Evolutionary conservation across 2,888 invertebrate species (phyloP), one percentile per base, ranked within the genome.

Genomic region (Macrophya alboannulata): DNA sequence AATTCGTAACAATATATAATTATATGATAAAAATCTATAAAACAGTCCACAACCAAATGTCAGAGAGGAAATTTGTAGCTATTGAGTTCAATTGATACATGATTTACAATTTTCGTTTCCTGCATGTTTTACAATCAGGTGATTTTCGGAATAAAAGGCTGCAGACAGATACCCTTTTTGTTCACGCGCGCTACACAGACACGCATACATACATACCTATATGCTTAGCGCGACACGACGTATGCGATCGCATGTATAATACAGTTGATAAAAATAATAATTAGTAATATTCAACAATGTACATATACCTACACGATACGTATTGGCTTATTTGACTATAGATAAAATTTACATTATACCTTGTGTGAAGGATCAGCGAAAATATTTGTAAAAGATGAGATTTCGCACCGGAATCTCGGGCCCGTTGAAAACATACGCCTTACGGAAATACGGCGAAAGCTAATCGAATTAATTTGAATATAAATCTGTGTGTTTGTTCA

Each of bases 21-120:
- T 88, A 91, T 92, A 91, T 88, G 91, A 92, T 92, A 92, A 90
- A 92, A 89, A 91, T 92, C 90, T 92, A 91, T 92, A 92, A 91
- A 89, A 91, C 90, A 31, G 89, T 92, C 91, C 92, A 92, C 91
- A 91, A 92, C 91, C 91, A 89, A 90, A 90, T 91, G 91, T 90
- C 91, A 91, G 91, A 91, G 90, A 88, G 17, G 55, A 88, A 90
- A 87, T 87, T 90, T 81, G 82, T 48, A 40, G 45, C 37, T 40
- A 51, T 71, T 21, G 71, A 62, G 51, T 81, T 81, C 77, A 77
- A 62, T 43, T 62, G 62, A 25, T 40, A 37, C 12, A 62, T 55
- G 25, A 21, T 45, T 74, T 45, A 15, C 17, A n/a, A 74, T 45
- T 40, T 6, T 43, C 15, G 17, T 84, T 83, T 62, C 8, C 25